These are phyloP conservation scores for Anabas testudineus DNA, from an alignment of 2,797 vertebrate species.

Conservation along the genomic window DNA sequence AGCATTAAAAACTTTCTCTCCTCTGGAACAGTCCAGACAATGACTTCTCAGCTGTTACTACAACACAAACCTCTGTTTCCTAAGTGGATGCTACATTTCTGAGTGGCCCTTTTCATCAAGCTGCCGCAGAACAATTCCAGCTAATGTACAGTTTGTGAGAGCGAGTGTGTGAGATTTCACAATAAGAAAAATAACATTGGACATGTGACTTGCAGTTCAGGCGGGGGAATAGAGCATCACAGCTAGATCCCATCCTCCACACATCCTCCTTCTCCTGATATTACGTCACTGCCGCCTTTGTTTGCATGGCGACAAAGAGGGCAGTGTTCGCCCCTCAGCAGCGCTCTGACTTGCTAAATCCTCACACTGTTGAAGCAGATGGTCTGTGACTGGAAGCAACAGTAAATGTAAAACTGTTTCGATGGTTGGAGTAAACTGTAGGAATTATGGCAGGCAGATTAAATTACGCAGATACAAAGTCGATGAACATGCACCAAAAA, in stretches of 20 bases:
- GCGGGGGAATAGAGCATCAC: neutral
- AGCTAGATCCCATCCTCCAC: slow-evolving; percentile 43
- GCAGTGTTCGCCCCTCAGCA: slow-evolving; percentile 74
- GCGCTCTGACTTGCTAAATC: slow-evolving; percentile 56
- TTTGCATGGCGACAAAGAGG: slow-evolving; percentile 77
- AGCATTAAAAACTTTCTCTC: too few species aligned
- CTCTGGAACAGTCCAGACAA: slow-evolving; percentile 8
- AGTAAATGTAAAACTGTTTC: slow-evolving; percentile 1
- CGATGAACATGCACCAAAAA: neutral
- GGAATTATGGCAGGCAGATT: neutral
- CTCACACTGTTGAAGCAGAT: slow-evolving; percentile 33
- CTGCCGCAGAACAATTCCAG: slow-evolving; percentile 20
- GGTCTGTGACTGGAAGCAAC: slow-evolving; percentile 18
- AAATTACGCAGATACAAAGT: slow-evolving; percentile 2
- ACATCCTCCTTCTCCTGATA: slow-evolving; percentile 43
- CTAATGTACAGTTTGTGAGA: slow-evolving; percentile 23
- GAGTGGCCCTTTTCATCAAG: slow-evolving; percentile 28
- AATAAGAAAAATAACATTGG: neutral
- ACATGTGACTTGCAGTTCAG: slow-evolving; percentile 54
- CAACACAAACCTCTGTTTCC: slow-evolving; percentile 19
- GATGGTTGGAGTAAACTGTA: neutral
- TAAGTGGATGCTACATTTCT: slow-evolving; percentile 51
- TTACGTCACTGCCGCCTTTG: slow-evolving; percentile 81
- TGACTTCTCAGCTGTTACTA: slow-evolving; percentile 18
- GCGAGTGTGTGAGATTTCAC: neutral